Base-by-base conservation (phyloP, 1,140 invertebrate species). In the Carcinoscorpius rotundicauda region DNA sequence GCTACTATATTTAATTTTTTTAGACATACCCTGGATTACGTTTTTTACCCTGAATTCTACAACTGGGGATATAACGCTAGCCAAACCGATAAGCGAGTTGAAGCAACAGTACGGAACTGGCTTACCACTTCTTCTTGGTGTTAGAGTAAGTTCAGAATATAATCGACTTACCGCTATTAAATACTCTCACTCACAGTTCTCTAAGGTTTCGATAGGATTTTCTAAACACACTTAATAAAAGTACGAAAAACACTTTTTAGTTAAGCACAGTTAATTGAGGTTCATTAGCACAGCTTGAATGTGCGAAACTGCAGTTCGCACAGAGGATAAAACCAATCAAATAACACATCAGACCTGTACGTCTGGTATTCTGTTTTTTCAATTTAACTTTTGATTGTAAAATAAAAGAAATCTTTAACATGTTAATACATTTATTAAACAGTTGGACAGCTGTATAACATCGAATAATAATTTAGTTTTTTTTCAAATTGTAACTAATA, bases 31-130 rank as follows among this genome's bases (percentile, higher is more conserved):
- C 48, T 57, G 10, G n/a, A 11, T 29, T 57, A 57, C 4, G n/a
- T 57, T 11, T 57, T 57, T 57, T 10, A 11, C 56, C 48, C 4
- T 57, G 4, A 57, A 57, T 57, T 29, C n/a, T 11, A 11, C 48
- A 57, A 9, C 65, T 73, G 74, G 74, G 49, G 86, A 88, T 77
- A 83, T 92, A 63, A 83, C 80, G 62, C 76, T 92, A 51, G 82
- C 84, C 52, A 81, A 83, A 64, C 84, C 88, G 4, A 75, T 91
- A 50, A 10, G 48, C 10, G 56, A 57, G 8, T 57, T 57, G 9
- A 10, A 29, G 10, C 56, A 57, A 9, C 48, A 11, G 48, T 57
- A 57, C 9, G 56, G 10, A 8, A 8, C 56, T 8, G 56, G n/a
- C 9, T 10, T 10, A 3, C 56, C 56, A 11, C 8, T 57, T 6